Evolutionary conservation across 2,888 invertebrate species (phyloP), one percentile per base, ranked within the genome.

Genomic region (Terebella lapidaria): DNA sequence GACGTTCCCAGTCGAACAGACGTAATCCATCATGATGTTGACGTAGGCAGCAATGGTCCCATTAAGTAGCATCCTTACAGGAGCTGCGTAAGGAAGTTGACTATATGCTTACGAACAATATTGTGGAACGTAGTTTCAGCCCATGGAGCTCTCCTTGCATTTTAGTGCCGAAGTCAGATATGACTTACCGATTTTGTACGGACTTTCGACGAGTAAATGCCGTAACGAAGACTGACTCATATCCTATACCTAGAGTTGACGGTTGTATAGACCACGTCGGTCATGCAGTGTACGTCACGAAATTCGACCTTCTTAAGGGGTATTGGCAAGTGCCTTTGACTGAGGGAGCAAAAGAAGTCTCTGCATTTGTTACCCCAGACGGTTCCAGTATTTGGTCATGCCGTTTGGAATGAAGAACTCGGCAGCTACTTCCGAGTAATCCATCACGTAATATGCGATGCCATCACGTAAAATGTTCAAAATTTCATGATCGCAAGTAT

Each of bases 191-290:
- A 27, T 49, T 70, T 24, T 67, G 67, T 59, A 67, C 65, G 3
- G 69, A 71, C 49, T 65, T 53, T 35, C n/a, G 68, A 25, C 66
- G 67, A 51, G 65, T 71, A 0, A 70, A 70, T 47, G 15, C 25
- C 25, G 51, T 70, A 1, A 68, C 64, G 5, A 70, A 68, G 63
- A 45, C 65, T 1, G 69, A 71, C 52, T 58, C 58, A n/a, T 68
- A 59, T 58, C 71, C 66, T 0, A 65, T 68, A 1, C 63, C 69
- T 20, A 47, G 67, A 46, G 59, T 69, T 1, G 68, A 66, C 52
- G 69, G 67, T 52, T 69, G 67, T 28, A 71, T 71, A 25, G 69
- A 71, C 29, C 61, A 60, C 22, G 47, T 70, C 45, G 64, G 67
- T n/a, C 27, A 64, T 26, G 59, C 67, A 18, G 65, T 61, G 53